phyloP scores from a whole-genome alignment of 2,113 vertebrate species.

The Paracanthobrama guichenoti region DNA sequence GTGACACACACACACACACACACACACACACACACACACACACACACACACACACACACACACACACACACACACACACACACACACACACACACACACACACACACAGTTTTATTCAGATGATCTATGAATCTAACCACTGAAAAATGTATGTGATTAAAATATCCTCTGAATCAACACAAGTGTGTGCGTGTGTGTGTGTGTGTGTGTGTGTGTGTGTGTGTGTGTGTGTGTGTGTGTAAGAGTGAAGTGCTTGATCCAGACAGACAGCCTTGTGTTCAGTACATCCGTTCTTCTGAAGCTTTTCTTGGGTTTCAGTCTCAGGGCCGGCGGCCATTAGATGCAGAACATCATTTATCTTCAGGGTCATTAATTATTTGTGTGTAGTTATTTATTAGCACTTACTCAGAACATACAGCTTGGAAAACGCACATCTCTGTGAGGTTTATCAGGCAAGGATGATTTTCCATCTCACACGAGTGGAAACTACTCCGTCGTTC shows the following conservation, averaged over 20 bases:
- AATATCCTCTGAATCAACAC: neutral
- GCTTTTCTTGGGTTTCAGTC: constrained; percentile 32
- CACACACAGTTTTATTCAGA: neutral
- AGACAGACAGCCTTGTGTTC: neutral
- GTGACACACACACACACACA: neutral
- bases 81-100: neutral
- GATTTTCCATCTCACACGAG: neutral
- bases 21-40: neutral
- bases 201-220: too few species aligned
- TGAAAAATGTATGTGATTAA: neutral
- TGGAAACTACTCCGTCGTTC: neutral
- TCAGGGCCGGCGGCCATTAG: neutral
- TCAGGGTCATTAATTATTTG: constrained; percentile 1
- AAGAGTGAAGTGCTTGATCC: neutral
- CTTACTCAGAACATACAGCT: neutral
- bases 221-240: too few species aligned
- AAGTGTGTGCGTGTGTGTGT: neutral
- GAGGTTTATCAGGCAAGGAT: constrained; percentile 22
- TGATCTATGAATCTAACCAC: neutral
- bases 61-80: neutral
- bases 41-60: neutral
- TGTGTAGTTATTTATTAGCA: constrained; percentile 13
- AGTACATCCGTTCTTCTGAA: neutral
- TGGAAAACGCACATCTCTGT: neutral
- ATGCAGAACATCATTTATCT: neutral